These are phyloP conservation scores for Scalopus aquaticus DNA, from an alignment of 2,113 vertebrate species.

Conservation along the genomic window DNA sequence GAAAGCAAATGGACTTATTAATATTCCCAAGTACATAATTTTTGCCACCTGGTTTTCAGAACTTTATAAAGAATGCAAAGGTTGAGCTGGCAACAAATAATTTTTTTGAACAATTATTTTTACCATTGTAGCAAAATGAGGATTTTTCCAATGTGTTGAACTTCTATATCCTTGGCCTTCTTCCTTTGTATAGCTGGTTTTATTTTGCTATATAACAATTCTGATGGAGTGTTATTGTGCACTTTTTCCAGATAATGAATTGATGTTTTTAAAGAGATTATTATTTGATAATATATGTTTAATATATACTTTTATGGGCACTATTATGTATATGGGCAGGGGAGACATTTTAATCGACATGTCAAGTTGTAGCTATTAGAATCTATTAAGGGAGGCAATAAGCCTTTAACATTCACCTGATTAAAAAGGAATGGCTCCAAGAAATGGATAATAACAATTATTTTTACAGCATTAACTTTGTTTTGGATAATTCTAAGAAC, in stretches of 20 bases:
- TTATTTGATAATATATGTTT: neutral
- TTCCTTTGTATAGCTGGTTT: neutral
- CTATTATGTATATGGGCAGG: too few relatives aligned
- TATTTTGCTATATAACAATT: neutral
- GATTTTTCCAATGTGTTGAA: neutral
- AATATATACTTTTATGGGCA: neutral
- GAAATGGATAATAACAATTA: neutral
- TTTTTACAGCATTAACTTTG: neutral
- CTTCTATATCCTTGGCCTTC: fast-evolving
- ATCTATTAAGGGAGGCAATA: neutral
- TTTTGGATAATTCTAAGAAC: neutral
- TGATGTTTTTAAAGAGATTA: too few relatives aligned
- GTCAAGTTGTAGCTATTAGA: neutral
- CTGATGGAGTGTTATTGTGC: too few relatives aligned
- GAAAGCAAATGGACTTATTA: neutral
- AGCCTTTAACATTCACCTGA: neutral
- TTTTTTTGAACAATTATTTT: neutral
- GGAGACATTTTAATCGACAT: neutral
- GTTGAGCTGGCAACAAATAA: neutral
- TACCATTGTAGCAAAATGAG: neutral
- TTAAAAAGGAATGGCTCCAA: neutral
- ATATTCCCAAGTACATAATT: neutral
- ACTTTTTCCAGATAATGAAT: neutral
- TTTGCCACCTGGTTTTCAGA: neutral
- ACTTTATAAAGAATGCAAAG: neutral